Base-by-base conservation (phyloP, 2,113 vertebrate genomes). In the Protobothrops mucrosquamatus region DNA sequence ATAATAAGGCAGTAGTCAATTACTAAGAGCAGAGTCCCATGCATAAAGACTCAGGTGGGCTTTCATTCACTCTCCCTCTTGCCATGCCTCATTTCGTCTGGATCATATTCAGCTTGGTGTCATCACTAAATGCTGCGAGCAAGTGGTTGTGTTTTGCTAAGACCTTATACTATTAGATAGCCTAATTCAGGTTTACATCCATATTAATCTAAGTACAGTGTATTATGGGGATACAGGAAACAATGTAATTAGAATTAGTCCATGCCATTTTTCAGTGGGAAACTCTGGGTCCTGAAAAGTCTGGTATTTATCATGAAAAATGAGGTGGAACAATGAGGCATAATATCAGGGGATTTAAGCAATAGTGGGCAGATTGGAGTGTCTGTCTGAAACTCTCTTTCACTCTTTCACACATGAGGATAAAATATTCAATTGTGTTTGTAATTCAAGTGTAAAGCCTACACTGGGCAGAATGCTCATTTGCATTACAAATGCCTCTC, bases 361-460 rank as follows among this genome's bases (percentile, higher is more conserved):
- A 55, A 34, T 55, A 34, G 23, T 56, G 61, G 39, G 34, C 24
- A 88, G 48, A 69, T 20, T 43, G 52, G 34, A 91, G 59, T 69
- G 15, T 51, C 39, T 88, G 6, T 92, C 20, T 51, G 29, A 92
- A 18, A n/a, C 20, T 39, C 18, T 39, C 20, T 69, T 69, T n/a
- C 43, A n/a, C 43, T 64, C 29, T 91, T 87, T 92, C 43, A 52
- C 22, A 64, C 46, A 87, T 26, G 57, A 88, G 24, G 20, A 24
- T 89, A 85, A 89, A 93, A 46, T n/a, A 55, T 89, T 93, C 88
- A 93, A 56, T 48, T 89, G 92, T 55, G 26, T 89, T 92, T 89
- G 88, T 89, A 93, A 88, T 61, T 88, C 59, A 54, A 69, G 48
- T 74, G 48, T 54, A 88, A 85, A 86, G 69, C 34, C 54, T 89